These are phyloP conservation scores for Gobio occitaniae DNA, from an alignment of 2,797 vertebrate species.

Conservation along the genomic window DNA sequence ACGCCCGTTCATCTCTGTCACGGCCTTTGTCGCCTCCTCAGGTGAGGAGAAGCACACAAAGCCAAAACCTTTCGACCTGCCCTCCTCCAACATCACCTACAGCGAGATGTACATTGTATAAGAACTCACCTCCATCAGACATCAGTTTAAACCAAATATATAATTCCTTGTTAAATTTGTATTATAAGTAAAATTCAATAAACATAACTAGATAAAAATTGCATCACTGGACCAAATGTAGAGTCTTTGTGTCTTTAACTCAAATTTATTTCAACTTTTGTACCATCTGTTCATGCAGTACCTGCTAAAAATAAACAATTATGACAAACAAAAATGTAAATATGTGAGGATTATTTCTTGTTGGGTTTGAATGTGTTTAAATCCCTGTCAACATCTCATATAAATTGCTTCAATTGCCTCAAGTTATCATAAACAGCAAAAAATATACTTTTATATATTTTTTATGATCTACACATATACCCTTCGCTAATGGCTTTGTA, in stretches of 20 bases:
- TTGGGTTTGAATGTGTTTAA: not conserved
- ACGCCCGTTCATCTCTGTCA: slow-evolving; percentile 99
- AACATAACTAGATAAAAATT: not conserved
- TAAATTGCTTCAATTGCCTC: no score
- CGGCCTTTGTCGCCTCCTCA: slow-evolving; percentile 97
- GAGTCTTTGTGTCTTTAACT: not conserved
- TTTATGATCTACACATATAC: not conserved
- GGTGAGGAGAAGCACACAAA: slow-evolving; percentile 99
- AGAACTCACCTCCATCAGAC: not conserved
- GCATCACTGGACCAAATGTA: not conserved
- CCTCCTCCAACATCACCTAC: slow-evolving; percentile 98
- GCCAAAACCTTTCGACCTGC: slow-evolving; percentile 97
- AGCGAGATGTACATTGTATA: slow-evolving; percentile 6
- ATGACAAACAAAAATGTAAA: not conserved
- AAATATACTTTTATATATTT: not conserved
- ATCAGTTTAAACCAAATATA: not conserved
- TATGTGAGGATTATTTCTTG: not conserved
- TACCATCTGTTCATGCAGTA: not conserved
- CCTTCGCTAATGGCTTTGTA: not conserved
- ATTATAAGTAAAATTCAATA: no score
- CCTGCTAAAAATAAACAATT: not conserved
- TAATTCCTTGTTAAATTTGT: no score
- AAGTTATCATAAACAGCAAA: not conserved
- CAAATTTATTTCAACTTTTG: not conserved
- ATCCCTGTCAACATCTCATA: not conserved